phyloP scores from a whole-genome alignment of 2,797 vertebrate genomes.

The Ctenopoma multispine region DNA sequence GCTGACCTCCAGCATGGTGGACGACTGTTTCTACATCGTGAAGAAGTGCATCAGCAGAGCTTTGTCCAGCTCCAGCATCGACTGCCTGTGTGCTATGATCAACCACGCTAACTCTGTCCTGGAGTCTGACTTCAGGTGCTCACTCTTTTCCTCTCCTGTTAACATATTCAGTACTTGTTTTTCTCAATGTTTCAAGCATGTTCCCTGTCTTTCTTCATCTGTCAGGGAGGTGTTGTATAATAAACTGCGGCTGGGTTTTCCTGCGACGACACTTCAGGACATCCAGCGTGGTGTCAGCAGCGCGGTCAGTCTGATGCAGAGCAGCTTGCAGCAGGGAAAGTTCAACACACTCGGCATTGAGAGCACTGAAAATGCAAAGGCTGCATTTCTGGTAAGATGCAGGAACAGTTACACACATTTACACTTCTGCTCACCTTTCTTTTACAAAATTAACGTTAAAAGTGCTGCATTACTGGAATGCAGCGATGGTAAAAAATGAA shows the following conservation, averaged over 20 bases:
- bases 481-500: too few species aligned
- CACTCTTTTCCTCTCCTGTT: not conserved
- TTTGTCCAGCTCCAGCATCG: conserved; percentile 96
- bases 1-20: conserved; percentile 98
- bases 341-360: conserved; percentile 98
- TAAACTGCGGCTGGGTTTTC: conserved; percentile 94
- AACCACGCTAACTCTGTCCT: conserved; percentile 96
- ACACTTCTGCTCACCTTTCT: not conserved
- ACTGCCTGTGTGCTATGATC: conserved; percentile 99
- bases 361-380: conserved; percentile 94
- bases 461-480: too few species aligned
- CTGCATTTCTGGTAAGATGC: conserved; percentile 92
- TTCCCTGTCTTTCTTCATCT: not conserved
- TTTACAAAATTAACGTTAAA: too few species aligned
- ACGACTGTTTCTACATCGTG: conserved; percentile 98
- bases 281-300: conserved; percentile 97
- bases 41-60: conserved; percentile 98
- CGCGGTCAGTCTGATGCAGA: conserved; percentile 97
- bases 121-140: conserved; percentile 96
- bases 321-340: conserved; percentile 98
- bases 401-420: not conserved
- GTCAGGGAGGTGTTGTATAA: conserved; percentile 93
- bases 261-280: conserved; percentile 95
- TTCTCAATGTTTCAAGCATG: not conserved
- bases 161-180: not conserved